Evolutionary conservation across 2,797 vertebrate genomes (phyloP).

Genomic region (Chromobotia macracanthus): DNA sequence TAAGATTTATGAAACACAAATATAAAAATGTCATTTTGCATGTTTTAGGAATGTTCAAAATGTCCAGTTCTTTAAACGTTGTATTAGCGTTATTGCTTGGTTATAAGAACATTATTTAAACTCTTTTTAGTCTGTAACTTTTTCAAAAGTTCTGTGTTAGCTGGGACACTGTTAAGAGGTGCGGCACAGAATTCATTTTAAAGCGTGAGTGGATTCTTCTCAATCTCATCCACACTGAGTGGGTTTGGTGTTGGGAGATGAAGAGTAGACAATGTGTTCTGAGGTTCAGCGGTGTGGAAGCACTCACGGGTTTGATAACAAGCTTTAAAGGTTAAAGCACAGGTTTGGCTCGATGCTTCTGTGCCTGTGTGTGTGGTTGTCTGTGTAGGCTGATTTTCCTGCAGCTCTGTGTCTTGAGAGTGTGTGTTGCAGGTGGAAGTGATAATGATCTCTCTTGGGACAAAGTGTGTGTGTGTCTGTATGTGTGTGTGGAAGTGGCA

Average conservation of each 20-base stretch:
- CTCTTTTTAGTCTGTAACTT: too few relatives aligned
- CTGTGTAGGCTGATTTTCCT: neutral
- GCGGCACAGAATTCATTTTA: neutral
- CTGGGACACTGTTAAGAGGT: neutral
- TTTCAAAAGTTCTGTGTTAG: too few relatives aligned
- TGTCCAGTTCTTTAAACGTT: too few relatives aligned
- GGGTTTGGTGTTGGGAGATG: neutral
- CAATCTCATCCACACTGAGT: neutral
- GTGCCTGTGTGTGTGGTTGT: constrained; percentile 1
- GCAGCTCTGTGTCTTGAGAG: constrained; percentile 22
- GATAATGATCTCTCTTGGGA: constrained; percentile 55
- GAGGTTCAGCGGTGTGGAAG: neutral
- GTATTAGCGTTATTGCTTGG: too few relatives aligned
- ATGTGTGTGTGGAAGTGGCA: neutral
- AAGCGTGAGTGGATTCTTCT: neutral
- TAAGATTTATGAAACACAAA: too few relatives aligned
- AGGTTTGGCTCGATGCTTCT: neutral
- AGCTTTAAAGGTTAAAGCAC: constrained; percentile 29
- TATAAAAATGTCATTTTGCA: too few relatives aligned
- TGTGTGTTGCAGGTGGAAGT: constrained; percentile 43
- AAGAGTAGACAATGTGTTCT: neutral
- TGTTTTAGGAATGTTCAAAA: too few relatives aligned
- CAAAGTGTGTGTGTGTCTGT: constrained; percentile 8
- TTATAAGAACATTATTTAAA: too few relatives aligned
- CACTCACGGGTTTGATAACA: constrained; percentile 27